Conservation (phyloP, 2,797 vertebrate genomes). For the Thaleichthys pacificus region DNA sequence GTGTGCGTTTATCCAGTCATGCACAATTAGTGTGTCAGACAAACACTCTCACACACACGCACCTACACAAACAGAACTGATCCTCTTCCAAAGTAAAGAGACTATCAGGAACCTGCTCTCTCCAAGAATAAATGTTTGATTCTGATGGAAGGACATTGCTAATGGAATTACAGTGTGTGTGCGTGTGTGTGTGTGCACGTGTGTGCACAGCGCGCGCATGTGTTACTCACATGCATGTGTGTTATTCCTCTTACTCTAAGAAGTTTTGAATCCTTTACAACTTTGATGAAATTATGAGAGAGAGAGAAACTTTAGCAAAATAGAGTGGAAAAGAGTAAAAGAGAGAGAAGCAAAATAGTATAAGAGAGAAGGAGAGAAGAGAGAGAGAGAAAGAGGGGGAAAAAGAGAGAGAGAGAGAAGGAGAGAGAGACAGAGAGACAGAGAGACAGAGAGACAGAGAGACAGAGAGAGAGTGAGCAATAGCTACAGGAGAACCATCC, state of each 20-base stretch:
- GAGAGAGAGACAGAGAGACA: neutral
- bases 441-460: neutral
- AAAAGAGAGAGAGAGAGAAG: neutral
- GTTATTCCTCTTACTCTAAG: neutral
- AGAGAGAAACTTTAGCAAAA: neutral
- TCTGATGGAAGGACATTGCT: neutral
- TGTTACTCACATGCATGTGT: neutral
- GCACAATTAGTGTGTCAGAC: neutral
- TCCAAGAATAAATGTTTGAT: constrained; percentile 1
- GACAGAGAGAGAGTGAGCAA: neutral
- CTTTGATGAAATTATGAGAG: too few species aligned
- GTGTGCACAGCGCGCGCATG: neutral
- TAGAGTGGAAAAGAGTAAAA: neutral
- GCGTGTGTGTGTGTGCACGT: constrained; percentile 1
- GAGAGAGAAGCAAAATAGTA: too few species aligned
- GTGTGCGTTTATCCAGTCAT: neutral
- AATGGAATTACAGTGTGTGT: neutral
- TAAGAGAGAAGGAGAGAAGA: neutral
- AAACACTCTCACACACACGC: constrained; percentile 6
- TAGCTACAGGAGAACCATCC: neutral
- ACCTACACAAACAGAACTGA: neutral
- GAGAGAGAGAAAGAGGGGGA: neutral
- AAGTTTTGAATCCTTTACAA: too few species aligned
- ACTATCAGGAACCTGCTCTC: neutral
- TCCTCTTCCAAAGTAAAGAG: neutral